phyloP scores from a whole-genome alignment of 35 echinoderm and acorn worm genomes.

The Hemicentrotus pulcherrimus region DNA sequence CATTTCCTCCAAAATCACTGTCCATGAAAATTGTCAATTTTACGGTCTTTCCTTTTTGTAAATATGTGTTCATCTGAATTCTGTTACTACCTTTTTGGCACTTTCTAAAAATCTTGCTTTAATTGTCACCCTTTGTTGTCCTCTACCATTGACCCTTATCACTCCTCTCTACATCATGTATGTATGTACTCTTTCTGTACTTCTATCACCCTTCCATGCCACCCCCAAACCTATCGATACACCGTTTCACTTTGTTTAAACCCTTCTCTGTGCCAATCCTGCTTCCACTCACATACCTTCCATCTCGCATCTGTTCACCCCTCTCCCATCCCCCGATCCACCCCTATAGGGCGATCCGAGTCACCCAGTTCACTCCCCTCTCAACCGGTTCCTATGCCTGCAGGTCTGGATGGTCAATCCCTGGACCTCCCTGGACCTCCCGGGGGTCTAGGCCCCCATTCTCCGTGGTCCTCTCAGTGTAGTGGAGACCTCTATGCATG shows the following conservation, averaged over 20 bases:
- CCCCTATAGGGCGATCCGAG: conserved; percentile 65
- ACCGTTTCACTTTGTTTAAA: no score
- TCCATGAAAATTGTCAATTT: background rate
- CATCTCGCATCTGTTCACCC: no score
- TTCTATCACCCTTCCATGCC: no score
- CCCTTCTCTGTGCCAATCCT: no score
- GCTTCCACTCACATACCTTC: no score
- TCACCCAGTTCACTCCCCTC: conserved; percentile 64
- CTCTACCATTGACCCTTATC: background rate
- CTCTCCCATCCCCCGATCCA: no score
- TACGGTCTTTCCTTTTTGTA: background rate
- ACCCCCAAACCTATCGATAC: no score
- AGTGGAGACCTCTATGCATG: conserved; percentile 53
- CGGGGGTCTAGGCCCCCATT: conserved; percentile 32
- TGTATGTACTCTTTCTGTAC: no score
- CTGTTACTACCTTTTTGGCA: background rate
- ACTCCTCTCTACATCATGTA: background rate
- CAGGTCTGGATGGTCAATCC: conserved; percentile 24
- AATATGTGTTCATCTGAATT: background rate
- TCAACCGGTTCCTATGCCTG: conserved; percentile 55
- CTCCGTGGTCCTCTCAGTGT: conserved; percentile 55
- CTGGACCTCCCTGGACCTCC: conserved; percentile 45
- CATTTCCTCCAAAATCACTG: background rate
- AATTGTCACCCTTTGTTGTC: background rate
- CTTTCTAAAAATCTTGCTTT: background rate